A percentile compares a stretch with the other conserved stretches of the same genome.
Evolutionary conservation across 2,888 invertebrate genomes (phyloP).

Genomic region (Cremastinae sp.): DNA sequence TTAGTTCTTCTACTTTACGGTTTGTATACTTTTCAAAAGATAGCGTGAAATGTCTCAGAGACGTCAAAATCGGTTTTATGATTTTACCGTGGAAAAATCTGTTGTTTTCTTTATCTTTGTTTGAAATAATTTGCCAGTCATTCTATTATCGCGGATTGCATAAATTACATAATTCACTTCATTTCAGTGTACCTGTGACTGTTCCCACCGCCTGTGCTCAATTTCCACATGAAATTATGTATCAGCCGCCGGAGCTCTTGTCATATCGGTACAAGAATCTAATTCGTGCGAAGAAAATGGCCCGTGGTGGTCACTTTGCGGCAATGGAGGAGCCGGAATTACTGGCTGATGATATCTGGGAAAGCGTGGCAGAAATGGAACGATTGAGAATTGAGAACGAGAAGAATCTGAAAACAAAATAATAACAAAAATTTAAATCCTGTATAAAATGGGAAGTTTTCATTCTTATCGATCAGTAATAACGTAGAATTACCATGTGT

Average conservation of each 20-base stretch:
- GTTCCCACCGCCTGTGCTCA: constrained; percentile 75
- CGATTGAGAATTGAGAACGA: neutral
- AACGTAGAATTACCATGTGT: too few species aligned
- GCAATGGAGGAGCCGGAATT: constrained; percentile 75
- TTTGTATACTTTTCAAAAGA: too few species aligned
- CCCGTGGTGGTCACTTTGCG: constrained; percentile 77
- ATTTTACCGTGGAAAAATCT: too few species aligned
- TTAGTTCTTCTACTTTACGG: too few species aligned
- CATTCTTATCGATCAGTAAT: too few species aligned
- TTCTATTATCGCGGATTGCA: neutral
- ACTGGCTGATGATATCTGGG: constrained; percentile 74
- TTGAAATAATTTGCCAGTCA: neutral
- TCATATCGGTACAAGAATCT: constrained; percentile 73
- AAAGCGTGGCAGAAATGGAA: constrained; percentile 63
- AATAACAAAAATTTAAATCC: constrained; percentile 6
- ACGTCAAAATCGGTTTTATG: too few species aligned
- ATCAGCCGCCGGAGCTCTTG: constrained; percentile 67
- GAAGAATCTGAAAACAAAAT: neutral
- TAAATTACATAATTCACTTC: neutral
- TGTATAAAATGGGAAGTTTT: too few species aligned
- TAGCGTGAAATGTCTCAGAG: too few species aligned
- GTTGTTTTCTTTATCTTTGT: too few species aligned
- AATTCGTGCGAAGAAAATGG: constrained; percentile 70
- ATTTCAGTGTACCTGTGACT: constrained; percentile 65
- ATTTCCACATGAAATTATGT: constrained; percentile 73